Evolutionary conservation across 1,140 invertebrate species (phyloP), one percentile per base, ranked within the genome.

Genomic region (Pseudomyrmex flavicornis): DNA sequence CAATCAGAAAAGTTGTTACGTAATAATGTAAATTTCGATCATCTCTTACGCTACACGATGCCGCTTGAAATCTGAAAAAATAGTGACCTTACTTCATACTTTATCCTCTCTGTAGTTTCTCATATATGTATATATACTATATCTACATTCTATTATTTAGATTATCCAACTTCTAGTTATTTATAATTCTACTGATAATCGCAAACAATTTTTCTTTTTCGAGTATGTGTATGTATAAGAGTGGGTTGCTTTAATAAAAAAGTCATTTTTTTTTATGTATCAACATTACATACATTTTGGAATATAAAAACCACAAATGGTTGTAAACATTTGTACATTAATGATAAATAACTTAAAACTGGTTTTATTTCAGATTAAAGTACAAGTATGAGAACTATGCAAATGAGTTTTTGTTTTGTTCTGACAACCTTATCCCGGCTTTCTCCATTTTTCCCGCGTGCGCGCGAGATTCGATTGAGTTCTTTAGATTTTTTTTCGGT

Each of bases 291-390:
- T 83, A 83, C 80, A 83, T 83, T 83, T 75, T 83, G 52, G 44
- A 83, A 83, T 83, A 83, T 66, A 76, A 83, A 83, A 76, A 82
- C 52, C 74, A 84, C 48, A 82, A 35, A 88, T 84, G 70, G 35
- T 35, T 35, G 35, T 35, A 35, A 35, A 84, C 56, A 73, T 92
- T 91, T 88, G 85, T 92, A 92, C 91, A 90, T 89, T 91, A 90
- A 86, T 91, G 88, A 88, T 88, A 91, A 91, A 92, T 92, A 92
- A 92, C 91, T 92, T 92, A 92, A 85, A 83, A 87, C 87, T 85
- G 89, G 90, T 83, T 85, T 90, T 75, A 89, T 84, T 84, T 79
- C 48, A 85, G n/a, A 44, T 88, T 62, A 89, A 88, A 61, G 75
- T 89, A 89, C 85, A 89, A 87, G 87, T 89, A 72, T 89, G 76